These are phyloP conservation scores for Butorides virescens DNA, from an alignment of 2,113 vertebrate species.

Conservation along the genomic window DNA sequence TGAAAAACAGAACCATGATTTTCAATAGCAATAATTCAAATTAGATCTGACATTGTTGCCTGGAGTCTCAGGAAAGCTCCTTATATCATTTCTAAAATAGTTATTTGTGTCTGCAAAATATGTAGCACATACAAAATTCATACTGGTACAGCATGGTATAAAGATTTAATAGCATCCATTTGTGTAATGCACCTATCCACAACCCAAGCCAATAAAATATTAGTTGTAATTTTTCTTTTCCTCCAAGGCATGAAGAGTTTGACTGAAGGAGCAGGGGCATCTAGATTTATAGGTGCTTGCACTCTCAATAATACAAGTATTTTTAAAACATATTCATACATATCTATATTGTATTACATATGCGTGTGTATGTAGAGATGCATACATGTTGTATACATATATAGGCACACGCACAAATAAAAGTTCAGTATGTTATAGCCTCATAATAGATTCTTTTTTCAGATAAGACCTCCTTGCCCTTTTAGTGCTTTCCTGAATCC, in stretches of 20 bases:
- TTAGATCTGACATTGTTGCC: slow-evolving; percentile 49
- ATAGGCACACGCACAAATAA: not conserved
- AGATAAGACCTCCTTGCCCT: not conserved
- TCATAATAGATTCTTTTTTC: not conserved
- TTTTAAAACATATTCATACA: not conserved
- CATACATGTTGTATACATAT: not conserved
- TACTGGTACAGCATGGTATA: not conserved
- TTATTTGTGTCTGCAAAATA: slow-evolving; percentile 49
- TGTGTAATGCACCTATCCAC: not conserved
- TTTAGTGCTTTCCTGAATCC: not conserved
- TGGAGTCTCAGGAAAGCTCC: slow-evolving; percentile 17
- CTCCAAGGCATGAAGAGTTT: not conserved
- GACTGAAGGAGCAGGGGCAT: not conserved
- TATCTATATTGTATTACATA: not conserved
- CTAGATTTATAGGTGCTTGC: not conserved
- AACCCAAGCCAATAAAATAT: slow-evolving; percentile 27
- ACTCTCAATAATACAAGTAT: not conserved
- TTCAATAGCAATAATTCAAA: slow-evolving; percentile 61
- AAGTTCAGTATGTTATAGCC: not conserved
- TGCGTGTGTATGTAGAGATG: not conserved
- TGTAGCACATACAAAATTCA: slow-evolving; percentile 34
- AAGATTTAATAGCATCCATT: slow-evolving; percentile 41
- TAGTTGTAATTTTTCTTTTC: slow-evolving; percentile 1
- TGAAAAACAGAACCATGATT: slow-evolving; percentile 53
- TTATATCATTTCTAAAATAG: slow-evolving; percentile 23